phyloP scores from a whole-genome alignment of 2,888 invertebrate genomes.

The Pachymerium ferrugineum region DNA sequence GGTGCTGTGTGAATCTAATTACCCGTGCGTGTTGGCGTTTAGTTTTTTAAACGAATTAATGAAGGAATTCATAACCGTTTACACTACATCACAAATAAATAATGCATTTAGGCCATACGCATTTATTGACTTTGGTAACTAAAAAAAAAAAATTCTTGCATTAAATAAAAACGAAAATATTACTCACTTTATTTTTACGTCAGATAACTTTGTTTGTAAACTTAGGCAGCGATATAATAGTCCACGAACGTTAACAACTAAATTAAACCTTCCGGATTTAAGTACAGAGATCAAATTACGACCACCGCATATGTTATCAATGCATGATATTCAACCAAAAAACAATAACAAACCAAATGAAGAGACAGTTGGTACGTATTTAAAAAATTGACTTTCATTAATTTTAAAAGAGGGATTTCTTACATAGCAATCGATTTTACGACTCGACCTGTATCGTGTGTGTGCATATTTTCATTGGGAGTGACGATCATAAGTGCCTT shows the following conservation, averaged over 20 bases:
- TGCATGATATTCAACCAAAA: conserved; percentile 39
- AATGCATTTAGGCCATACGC: conserved; percentile 48
- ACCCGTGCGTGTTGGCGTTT: conserved; percentile 49
- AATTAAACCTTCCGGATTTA: conserved; percentile 42
- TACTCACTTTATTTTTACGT: conserved; percentile 29
- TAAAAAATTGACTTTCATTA: too few species aligned
- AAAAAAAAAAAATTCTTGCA: not conserved
- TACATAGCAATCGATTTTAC: conserved; percentile 23
- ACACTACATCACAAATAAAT: conserved; percentile 45
- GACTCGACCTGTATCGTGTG: conserved; percentile 23
- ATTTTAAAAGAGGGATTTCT: too few species aligned
- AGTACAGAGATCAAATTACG: conserved; percentile 42
- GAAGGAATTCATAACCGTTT: conserved; percentile 48
- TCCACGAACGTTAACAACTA: conserved; percentile 42
- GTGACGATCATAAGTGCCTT: conserved; percentile 30
- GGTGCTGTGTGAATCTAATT: conserved; percentile 47
- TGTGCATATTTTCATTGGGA: conserved; percentile 25
- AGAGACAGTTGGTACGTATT: not conserved
- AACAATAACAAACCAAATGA: not conserved
- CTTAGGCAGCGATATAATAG: conserved; percentile 43
- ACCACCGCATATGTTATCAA: conserved; percentile 42
- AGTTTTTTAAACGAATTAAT: conserved; percentile 50
- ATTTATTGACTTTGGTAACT: conserved; percentile 51
- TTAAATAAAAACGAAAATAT: not conserved
- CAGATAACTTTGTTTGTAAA: conserved; percentile 42